phyloP scores from a whole-genome alignment of 1,140 invertebrate species.

The Drosophila nasuta region DNA sequence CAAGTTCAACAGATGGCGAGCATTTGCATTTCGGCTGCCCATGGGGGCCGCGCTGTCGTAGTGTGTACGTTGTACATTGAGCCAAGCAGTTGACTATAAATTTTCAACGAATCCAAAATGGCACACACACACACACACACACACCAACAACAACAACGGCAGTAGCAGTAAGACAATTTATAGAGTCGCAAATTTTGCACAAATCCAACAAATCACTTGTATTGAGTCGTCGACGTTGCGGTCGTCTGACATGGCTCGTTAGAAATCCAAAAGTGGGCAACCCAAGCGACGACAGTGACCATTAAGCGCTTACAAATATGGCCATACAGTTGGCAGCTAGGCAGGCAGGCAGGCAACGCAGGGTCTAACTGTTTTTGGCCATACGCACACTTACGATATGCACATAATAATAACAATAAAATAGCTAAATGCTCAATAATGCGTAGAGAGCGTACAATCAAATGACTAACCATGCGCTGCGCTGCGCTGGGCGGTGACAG shows the following conservation, averaged over 20 bases:
- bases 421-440: constrained; percentile 69
- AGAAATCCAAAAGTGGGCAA: constrained; percentile 63
- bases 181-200: constrained; percentile 61
- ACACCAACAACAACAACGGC: constrained; percentile 2
- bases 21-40: constrained; percentile 52
- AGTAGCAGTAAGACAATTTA: constrained; percentile 51
- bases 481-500: constrained; percentile 31
- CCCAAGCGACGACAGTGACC: constrained; percentile 42
- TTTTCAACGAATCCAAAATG: constrained; percentile 45
- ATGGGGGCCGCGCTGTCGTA: constrained; percentile 15
- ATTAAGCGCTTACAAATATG: constrained; percentile 62
- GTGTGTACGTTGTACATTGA: neutral
- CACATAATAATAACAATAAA: constrained; percentile 66
- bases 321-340: constrained; percentile 47
- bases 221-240: constrained; percentile 43
- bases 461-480: constrained; percentile 29
- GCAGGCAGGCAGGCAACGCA: constrained; percentile 23
- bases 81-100: constrained; percentile 40
- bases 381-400: constrained; percentile 52
- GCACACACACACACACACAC: constrained; percentile 12
- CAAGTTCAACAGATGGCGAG: constrained; percentile 70
- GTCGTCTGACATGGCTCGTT: constrained; percentile 63
- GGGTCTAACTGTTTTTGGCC: constrained; percentile 63
- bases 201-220: constrained; percentile 67
- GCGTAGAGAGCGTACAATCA: constrained; percentile 37